Evolutionary conservation across 2,888 invertebrate genomes (phyloP).

Genomic region (Scaptomyza parva): DNA sequence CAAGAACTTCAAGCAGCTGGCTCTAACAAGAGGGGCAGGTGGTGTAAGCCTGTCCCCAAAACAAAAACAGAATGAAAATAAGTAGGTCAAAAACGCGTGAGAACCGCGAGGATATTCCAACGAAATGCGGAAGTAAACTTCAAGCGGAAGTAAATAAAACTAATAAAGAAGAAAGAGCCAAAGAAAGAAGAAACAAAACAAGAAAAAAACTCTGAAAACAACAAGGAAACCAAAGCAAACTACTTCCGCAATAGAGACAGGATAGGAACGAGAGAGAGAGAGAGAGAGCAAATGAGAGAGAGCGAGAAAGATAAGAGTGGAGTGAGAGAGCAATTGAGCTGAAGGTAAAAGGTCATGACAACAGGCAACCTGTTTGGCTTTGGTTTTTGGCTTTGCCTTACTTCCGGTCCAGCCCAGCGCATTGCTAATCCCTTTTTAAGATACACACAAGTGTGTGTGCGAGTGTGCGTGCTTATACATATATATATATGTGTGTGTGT

Average conservation of each 20-base stretch:
- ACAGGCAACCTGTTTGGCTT: slow-evolving; percentile 68
- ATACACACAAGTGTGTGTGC: slow-evolving; percentile 16
- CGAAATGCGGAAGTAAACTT: slow-evolving; percentile 57
- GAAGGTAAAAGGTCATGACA: slow-evolving; percentile 73
- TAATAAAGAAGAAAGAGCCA: slow-evolving; percentile 58
- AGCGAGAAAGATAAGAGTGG: not conserved
- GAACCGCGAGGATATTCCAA: slow-evolving; percentile 43
- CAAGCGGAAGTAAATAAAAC: slow-evolving; percentile 76
- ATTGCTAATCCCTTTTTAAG: slow-evolving; percentile 74
- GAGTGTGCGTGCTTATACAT: slow-evolving; percentile 7
- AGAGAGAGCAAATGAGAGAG: slow-evolving; percentile 12
- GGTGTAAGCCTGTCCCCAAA: slow-evolving; percentile 7
- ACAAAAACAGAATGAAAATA: too few species aligned
- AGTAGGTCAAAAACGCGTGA: slow-evolving; percentile 65
- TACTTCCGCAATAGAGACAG: slow-evolving; percentile 57
- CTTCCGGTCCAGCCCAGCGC: slow-evolving; percentile 52
- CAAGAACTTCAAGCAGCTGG: slow-evolving; percentile 55
- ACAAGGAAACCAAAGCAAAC: slow-evolving; percentile 57
- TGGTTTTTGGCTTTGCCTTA: slow-evolving; percentile 49
- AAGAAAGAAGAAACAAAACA: slow-evolving; percentile 15
- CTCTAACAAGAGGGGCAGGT: slow-evolving; percentile 36
- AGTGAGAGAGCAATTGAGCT: slow-evolving; percentile 49
- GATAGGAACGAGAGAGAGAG: not conserved
- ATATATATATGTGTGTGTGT: slow-evolving; percentile 25
- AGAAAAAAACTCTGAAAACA: slow-evolving; percentile 41